Conservation (phyloP, 2,113 vertebrate species). For the Macquaria ambigua region DNA sequence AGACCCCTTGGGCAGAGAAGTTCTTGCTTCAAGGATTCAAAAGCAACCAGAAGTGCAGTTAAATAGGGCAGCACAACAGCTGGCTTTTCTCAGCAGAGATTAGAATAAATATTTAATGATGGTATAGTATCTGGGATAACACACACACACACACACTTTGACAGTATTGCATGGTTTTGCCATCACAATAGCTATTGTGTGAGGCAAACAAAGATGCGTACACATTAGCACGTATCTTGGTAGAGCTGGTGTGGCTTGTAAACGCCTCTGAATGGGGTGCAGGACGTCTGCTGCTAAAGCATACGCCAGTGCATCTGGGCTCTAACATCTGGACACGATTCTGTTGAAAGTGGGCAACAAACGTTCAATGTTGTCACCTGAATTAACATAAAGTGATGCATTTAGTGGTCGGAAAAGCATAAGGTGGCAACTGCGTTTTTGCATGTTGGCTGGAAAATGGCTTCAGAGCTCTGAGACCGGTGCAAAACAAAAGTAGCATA, state of each 20-base stretch:
- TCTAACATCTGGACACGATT: constrained; percentile 74
- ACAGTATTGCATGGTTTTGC: constrained; percentile 43
- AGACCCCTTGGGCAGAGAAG: constrained; percentile 30
- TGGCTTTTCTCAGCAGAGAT: constrained; percentile 54
- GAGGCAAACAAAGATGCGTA: constrained; percentile 51
- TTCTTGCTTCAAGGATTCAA: constrained; percentile 55
- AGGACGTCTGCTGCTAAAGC: constrained; percentile 34
- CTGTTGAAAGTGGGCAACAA: constrained; percentile 59
- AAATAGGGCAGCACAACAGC: constrained; percentile 68
- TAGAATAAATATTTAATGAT: constrained; percentile 64
- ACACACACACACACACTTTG: constrained; percentile 26
- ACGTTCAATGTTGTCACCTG: constrained; percentile 62
- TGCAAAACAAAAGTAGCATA: constrained; percentile 47
- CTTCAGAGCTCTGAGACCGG: background rate
- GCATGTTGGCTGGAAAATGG: constrained; percentile 20
- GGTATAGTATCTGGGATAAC: constrained; percentile 58
- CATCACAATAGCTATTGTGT: constrained; percentile 52
- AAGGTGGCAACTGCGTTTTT: constrained; percentile 33
- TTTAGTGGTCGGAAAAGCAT: constrained; percentile 60
- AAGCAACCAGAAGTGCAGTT: constrained; percentile 49
- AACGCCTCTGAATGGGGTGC: constrained; percentile 22
- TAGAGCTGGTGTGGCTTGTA: constrained; percentile 30
- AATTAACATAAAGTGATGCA: constrained; percentile 65
- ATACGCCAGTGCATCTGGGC: constrained; percentile 65
- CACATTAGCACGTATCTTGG: constrained; percentile 41